Base-by-base conservation (phyloP, 2,113 vertebrate genomes). In the Heterocephalus glaber region DNA sequence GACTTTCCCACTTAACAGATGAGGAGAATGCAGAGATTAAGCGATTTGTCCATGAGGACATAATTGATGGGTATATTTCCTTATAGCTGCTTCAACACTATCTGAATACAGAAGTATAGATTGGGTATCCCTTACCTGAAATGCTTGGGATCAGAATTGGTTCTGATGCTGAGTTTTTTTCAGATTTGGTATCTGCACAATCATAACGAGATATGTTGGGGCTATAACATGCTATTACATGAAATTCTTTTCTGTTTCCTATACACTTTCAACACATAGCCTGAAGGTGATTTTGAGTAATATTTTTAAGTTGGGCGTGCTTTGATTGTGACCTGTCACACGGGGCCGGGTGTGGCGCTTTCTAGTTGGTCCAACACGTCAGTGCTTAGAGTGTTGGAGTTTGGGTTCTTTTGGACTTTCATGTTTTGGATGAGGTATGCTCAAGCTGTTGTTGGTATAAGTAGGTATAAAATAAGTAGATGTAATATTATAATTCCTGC, bases 151-250 rank as follows among this genome's bases (percentile, higher is more conserved):
- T 16, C 14, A 52, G 44, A 52, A 52, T 28, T 33, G 28, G 28
- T 33, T 77, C 74, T 3, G 14, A 52, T 77, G 17, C 33, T 77
- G 44, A 17, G 7, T 77, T 33, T 52, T 76, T 47, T 14, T 77
- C 44, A 9, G 28, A 8, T 52, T 49, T 33, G 80, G n/a, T 26
- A 8, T 28, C 5, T 41, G 35, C 35, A 19, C 8, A 44, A 2
- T 22, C 58, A 33, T 19, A 10, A 30, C 1, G 24, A 60, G 54
- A 26, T 7, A 2, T 19, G 38, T 44, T 63, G 38, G 26, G 1
- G 3, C n/a, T n/a, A n/a, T n/a, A n/a, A n/a, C 1, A 30, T 1
- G 14, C n/a, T 26, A 1, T 16, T 2, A 3, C 0, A 1, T 30
- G 81, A 41, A 30, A 41, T 41, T 30, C 3, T 9, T 17, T 61